Evolutionary conservation across 2,888 invertebrate species (phyloP), one percentile per base, ranked within the genome.

Genomic region (Cryptocheilus praepositus): DNA sequence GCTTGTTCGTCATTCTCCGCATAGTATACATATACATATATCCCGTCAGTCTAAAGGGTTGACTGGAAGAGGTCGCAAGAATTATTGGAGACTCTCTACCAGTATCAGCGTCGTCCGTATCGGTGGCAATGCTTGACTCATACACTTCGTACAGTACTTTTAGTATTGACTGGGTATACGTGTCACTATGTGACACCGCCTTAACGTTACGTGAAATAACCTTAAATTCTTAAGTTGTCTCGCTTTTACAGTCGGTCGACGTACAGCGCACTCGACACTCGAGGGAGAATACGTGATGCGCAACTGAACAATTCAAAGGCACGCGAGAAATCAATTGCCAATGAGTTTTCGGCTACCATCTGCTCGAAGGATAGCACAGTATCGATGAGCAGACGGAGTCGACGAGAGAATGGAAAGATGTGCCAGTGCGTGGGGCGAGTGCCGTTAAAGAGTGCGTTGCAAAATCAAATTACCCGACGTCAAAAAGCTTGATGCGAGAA

Each of bases 201-300:
- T 63, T 63, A 53, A 61, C 43, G 56, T 61, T 58, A 65, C 61
- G 43, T 52, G 61, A 53, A 65, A 65, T 74, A 70, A 61, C 58
- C 54, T 70, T 70, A 76, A 76, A 74, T 70, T 76, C 63, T 67
- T 70, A 69, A 13, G 60, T 70, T 58, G 15, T 44, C 61, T 19
- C 28, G 53, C 59, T 22, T 69, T 71, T 66, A 64, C 74, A 66
- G 45, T 58, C 46, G 54, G 61, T 62, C 58, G 49, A 67, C 67
- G 66, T 67, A 57, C 54, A 74, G 65, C 74, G 76, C 64, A 78
- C 79, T 78, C 79, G 78, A 74, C 36, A 72, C 45, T 79, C 79
- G 64, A 62, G 57, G 55, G 65, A 61, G 19, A 57, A 25, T 46
- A 36, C 43, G 46, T 21, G 43, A 21, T 21, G 56, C 44, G 56